Conservation (phyloP, 2,888 invertebrate genomes). For the Chymomyza procnemis region DNA sequence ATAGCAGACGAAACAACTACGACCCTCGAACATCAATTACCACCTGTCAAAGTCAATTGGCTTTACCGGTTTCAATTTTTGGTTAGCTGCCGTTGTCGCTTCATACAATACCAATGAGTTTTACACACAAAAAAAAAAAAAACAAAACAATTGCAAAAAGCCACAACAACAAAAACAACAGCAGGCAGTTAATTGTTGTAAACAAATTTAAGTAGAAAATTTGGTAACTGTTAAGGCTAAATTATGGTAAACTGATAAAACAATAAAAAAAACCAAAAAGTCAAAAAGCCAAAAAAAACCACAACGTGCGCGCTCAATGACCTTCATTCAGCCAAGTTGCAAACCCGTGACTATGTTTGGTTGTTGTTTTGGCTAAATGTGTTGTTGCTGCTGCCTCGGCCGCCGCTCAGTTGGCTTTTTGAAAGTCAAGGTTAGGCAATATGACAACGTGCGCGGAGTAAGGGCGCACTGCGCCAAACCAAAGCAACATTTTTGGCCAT, state of each 20-base stretch:
- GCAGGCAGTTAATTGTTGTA: background rate
- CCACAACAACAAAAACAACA: conserved; percentile 3
- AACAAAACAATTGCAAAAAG: conserved; percentile 3
- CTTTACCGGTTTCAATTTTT: conserved; percentile 25
- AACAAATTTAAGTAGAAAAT: background rate
- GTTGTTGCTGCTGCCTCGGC: background rate
- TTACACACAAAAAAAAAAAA: background rate
- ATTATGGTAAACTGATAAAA: background rate
- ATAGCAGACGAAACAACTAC: background rate
- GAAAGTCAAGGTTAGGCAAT: conserved; percentile 34
- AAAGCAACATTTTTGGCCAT: background rate
- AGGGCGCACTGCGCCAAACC: too few species aligned
- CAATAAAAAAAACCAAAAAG: background rate
- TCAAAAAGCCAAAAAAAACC: too few species aligned
- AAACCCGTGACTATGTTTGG: conserved; percentile 23
- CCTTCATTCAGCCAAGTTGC: conserved; percentile 17
- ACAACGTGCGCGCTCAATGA: background rate
- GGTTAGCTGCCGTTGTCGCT: background rate
- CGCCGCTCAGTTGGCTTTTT: background rate
- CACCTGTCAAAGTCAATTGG: conserved; percentile 46
- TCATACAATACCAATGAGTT: background rate
- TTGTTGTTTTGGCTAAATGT: background rate
- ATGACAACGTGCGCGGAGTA: too few species aligned
- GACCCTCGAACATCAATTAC: conserved; percentile 57
- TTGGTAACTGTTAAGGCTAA: background rate